Conservation (phyloP, 2,113 vertebrate species). For the Microcebus griseorufus region DNA sequence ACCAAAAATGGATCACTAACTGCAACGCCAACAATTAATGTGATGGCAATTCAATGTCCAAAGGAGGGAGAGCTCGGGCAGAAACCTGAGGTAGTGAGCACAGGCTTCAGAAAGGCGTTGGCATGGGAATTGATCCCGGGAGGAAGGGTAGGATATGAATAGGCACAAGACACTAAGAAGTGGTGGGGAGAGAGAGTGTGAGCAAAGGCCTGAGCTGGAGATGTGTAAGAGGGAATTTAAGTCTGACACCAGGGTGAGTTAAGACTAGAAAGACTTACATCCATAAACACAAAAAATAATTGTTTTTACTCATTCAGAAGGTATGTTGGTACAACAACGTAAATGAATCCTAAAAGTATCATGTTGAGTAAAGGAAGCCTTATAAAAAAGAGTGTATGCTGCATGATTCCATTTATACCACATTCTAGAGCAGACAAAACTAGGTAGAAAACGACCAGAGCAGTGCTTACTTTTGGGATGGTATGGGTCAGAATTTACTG, state of each 20-base stretch:
- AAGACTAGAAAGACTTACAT: neutral
- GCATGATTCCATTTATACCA: neutral
- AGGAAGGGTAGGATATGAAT: neutral
- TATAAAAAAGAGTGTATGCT: neutral
- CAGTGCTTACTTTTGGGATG: neutral
- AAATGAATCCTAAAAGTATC: neutral
- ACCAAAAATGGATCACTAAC: neutral
- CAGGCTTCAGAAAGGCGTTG: neutral
- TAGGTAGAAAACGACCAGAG: neutral
- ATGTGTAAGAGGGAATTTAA: neutral
- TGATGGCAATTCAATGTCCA: neutral
- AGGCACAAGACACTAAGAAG: neutral
- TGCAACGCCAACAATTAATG: neutral
- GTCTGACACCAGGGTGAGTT: neutral
- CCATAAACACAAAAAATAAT: neutral
- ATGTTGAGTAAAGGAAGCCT: neutral
- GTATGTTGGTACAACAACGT: neutral
- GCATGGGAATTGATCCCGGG: neutral
- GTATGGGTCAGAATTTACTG: neutral
- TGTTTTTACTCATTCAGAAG: neutral
- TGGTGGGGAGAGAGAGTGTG: accelerated
- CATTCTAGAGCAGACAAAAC: neutral
- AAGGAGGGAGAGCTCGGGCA: neutral
- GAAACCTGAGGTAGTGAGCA: neutral
- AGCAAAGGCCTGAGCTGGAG: neutral